Percentiles rank a stretch among this genome's conserved stretches.
Conservation (phyloP, 2,113 vertebrate species). For the Bos javanicus region DNA sequence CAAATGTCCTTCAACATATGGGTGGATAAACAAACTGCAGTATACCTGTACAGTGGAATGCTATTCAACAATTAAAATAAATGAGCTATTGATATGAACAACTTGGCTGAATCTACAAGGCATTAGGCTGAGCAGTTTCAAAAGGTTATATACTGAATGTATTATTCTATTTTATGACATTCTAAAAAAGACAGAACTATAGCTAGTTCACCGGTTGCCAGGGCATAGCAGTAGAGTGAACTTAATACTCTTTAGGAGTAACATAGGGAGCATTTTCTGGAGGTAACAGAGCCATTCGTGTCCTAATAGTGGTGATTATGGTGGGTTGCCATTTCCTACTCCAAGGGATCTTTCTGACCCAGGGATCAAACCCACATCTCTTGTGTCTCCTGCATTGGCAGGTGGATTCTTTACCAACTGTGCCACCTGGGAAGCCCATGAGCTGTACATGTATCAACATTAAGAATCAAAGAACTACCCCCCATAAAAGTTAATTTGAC, state of each 20-base stretch:
- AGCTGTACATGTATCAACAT: neutral
- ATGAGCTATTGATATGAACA: neutral
- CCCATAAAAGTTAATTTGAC: neutral
- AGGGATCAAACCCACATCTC: neutral
- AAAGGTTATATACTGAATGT: neutral
- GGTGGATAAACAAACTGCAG: neutral
- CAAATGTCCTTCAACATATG: neutral
- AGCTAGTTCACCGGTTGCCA: neutral
- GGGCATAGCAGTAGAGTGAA: neutral
- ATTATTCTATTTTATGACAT: neutral
- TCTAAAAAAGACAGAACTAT: neutral
- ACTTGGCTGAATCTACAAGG: neutral
- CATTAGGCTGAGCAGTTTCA: neutral
- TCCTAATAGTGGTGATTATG: neutral
- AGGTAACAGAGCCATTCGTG: neutral
- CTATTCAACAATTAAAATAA: neutral
- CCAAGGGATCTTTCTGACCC: neutral
- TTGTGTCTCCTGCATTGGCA: neutral
- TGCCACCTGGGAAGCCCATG: neutral
- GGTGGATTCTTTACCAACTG: neutral
- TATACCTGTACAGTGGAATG: neutral
- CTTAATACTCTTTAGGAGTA: neutral
- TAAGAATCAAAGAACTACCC: neutral
- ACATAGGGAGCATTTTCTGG: neutral
- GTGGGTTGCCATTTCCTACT: neutral